Conservation (phyloP, 2,888 invertebrate species). For the Himalopsyche anomala region DNA sequence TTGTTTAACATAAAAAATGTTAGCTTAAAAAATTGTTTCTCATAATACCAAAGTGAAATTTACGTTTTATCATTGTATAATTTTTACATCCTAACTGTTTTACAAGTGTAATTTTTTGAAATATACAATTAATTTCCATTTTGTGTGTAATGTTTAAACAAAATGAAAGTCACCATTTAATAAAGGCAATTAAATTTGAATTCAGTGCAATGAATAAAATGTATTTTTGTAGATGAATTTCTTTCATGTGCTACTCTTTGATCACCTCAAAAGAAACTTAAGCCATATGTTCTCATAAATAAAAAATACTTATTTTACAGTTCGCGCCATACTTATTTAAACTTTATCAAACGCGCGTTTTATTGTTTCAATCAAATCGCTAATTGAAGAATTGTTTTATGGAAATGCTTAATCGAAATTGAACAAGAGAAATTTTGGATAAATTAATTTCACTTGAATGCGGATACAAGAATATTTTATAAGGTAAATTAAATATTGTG, state of each 20-base stretch:
- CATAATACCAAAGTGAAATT: too few relatives aligned
- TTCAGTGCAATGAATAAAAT: constrained; percentile 8
- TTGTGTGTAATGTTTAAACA: background rate
- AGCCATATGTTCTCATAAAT: constrained; percentile 22
- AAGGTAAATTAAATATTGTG: too few relatives aligned
- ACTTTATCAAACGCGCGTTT: background rate
- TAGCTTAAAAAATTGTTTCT: too few relatives aligned
- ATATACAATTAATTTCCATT: background rate
- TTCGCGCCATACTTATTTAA: constrained; percentile 2
- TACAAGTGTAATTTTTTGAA: background rate
- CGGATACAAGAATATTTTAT: background rate
- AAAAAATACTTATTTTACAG: constrained; percentile 6
- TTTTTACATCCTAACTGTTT: background rate
- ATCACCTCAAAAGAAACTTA: constrained; percentile 2
- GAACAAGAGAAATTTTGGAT: constrained; percentile 9
- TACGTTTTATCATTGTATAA: too few relatives aligned
- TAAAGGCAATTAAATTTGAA: constrained; percentile 19
- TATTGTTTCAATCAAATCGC: background rate
- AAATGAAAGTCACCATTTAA: background rate
- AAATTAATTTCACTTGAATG: background rate
- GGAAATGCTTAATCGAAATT: background rate
- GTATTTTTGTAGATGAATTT: background rate
- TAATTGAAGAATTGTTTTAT: background rate
- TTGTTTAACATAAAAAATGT: too few relatives aligned
- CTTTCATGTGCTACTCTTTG: constrained; percentile 23